These are phyloP conservation scores for Clarias laeviceps DNA, from an alignment of 2,797 vertebrate genomes.

Conservation along the genomic window DNA sequence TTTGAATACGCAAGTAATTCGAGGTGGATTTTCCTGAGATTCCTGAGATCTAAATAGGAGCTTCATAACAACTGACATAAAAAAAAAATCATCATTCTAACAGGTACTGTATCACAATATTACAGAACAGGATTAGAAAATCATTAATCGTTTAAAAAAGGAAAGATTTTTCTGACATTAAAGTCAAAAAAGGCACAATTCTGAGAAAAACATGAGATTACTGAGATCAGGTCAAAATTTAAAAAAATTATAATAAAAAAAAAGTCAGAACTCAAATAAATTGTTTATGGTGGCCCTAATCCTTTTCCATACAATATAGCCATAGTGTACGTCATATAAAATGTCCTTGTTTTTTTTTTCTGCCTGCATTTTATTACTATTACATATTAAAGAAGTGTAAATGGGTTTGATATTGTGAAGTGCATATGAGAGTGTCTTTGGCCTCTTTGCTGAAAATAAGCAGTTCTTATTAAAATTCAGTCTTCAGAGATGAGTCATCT, in stretches of 20 bases:
- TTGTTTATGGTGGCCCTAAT: too few relatives aligned
- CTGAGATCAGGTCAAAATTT: too few relatives aligned
- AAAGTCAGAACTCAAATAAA: too few relatives aligned
- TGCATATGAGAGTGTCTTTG: neutral
- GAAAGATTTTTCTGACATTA: too few relatives aligned
- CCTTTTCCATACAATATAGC: neutral
- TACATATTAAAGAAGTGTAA: neutral
- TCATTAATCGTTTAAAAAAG: too few relatives aligned
- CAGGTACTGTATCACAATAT: neutral
- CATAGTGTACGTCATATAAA: neutral
- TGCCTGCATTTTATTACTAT: neutral
- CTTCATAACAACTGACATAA: neutral
- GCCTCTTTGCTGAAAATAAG: conserved; percentile 7
- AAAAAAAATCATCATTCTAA: neutral
- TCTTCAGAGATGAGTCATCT: conserved; percentile 26
- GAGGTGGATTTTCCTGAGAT: neutral
- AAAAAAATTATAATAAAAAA: too few relatives aligned
- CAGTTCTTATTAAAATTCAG: conserved; percentile 12
- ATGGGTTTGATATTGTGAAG: neutral
- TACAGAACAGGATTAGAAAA: too few relatives aligned
- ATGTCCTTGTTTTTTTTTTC: neutral
- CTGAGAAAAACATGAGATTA: too few relatives aligned
- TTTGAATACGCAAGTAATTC: neutral
- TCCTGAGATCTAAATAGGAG: neutral
- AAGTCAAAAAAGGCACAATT: too few relatives aligned